Base-by-base conservation (phyloP, 2,888 invertebrate species). In the Meiosimyza decipiens region DNA sequence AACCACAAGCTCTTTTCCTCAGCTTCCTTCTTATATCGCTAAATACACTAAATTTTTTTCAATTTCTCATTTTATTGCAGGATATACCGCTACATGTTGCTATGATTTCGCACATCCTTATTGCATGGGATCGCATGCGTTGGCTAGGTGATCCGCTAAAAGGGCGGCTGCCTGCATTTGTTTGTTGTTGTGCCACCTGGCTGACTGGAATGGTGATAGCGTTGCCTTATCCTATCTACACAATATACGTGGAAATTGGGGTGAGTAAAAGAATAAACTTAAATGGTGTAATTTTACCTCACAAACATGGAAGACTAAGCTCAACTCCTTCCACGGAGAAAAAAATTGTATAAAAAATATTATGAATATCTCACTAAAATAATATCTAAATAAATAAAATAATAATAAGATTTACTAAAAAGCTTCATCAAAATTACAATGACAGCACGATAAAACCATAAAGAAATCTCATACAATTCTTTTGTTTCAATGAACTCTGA, bases 151-250 rank as follows among this genome's bases (percentile, higher is more conserved):
- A 92, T 83, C 92, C 93, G 6, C 87, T 90, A 75, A 90, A 90
- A 82, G 89, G 90, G 2, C 89, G 92, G 40, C 85, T 91, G 76
- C 92, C 92, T 0, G 90, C 91, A 18, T 91, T 91, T 76, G 90
- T 93, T 16, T 92, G 91, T 82, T 89, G 90, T 66, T 88, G 92
- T 71, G 92, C 91, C 55, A 89, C 91, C n/a, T 93, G 93, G 93
- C 89, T 93, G 16, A 90, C 91, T 59, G 91, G 92, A 16, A 89
- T 92, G 79, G 91, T 92, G 81, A 90, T 92, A 71, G 93, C 92
- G 1, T 85, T 93, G 76, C 93, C 93, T 1, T 92, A 92, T 87
- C 92, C 92, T 59, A 91, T 93, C 76, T 93, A 93, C 85, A 92
- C 91, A 71, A 90, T 91, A 74, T 93, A 92, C 85, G 88, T 92